These are phyloP conservation scores for Melanotaenia parkinsoni DNA, from an alignment of 2,797 vertebrate genomes.

Conservation along the genomic window DNA sequence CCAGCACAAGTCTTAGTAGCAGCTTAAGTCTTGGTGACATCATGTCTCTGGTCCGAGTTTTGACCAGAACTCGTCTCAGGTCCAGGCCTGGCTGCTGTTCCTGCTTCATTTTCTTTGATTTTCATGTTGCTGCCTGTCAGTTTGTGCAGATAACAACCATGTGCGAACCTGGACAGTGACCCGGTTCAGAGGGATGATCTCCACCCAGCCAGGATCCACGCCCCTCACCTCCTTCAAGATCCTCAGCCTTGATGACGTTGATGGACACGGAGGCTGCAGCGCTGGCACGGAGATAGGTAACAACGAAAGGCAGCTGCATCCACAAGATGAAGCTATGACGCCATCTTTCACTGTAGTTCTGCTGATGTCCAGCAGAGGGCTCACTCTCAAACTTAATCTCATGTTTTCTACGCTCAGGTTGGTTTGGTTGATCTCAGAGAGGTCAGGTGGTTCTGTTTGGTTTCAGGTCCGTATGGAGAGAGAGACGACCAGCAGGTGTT, in stretches of 20 bases:
- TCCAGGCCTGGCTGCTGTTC: not conserved
- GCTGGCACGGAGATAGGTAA: conserved; percentile 91
- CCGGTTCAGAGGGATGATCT: conserved; percentile 93
- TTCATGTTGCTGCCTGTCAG: conserved; percentile 53
- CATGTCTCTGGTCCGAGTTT: no score
- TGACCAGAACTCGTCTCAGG: not conserved
- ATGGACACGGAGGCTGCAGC: conserved; percentile 88
- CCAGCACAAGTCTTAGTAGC: no score
- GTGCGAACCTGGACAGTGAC: conserved; percentile 94
- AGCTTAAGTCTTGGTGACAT: no score
- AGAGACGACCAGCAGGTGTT: conserved; percentile 94
- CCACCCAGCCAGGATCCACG: conserved; percentile 93
- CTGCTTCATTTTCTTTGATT: not conserved
- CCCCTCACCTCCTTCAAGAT: conserved; percentile 93
- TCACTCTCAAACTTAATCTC: no score
- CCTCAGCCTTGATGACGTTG: conserved; percentile 88
- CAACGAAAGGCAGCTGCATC: fast-evolving
- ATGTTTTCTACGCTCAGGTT: no score
- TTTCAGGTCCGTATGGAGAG: conserved; percentile 90
- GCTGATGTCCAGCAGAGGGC: not conserved
- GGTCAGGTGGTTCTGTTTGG: not conserved
- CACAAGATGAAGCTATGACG: not conserved
- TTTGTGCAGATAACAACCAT: conserved; percentile 93
- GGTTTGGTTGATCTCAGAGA: not conserved
- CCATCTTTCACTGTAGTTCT: not conserved